Percentiles rank a stretch among this genome's conserved stretches.
phyloP scores from a whole-genome alignment of 2,113 vertebrate species.

The Eudorcas thomsonii region DNA sequence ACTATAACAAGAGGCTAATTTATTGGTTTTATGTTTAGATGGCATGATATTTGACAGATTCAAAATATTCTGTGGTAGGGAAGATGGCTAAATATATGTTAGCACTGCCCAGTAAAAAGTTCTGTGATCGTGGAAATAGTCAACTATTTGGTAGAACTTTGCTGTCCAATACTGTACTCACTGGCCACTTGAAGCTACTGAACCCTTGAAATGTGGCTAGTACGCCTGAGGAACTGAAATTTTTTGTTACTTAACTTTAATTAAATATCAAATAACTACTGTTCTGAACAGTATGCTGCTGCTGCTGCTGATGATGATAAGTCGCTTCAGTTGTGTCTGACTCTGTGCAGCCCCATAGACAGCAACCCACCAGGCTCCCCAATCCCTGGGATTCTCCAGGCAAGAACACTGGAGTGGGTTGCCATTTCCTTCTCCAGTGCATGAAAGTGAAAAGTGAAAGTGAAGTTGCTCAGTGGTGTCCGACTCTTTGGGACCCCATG shows the following conservation, averaged over 20 bases:
- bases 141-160: not conserved
- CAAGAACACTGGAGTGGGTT: too few species aligned
- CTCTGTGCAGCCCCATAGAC: too few species aligned
- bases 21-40: not conserved
- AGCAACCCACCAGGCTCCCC: too few species aligned
- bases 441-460: too few species aligned
- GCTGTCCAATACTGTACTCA: not conserved
- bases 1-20: not conserved
- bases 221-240: not conserved
- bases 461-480: too few species aligned
- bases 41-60: not conserved
- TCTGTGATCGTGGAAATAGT: not conserved
- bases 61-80: not conserved
- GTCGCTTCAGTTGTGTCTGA: fast-evolving
- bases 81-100: not conserved
- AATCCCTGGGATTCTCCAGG: too few species aligned
- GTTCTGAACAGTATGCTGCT: not conserved
- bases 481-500: too few species aligned
- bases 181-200: too few species aligned
- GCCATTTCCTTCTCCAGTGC: too few species aligned
- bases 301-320: too few species aligned
- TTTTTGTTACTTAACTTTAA: not conserved
- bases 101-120: not conserved
- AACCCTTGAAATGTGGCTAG: not conserved
- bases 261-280: not conserved